Evolutionary conservation across 1,140 invertebrate genomes (phyloP).

Genomic region (Neelides sp.): DNA sequence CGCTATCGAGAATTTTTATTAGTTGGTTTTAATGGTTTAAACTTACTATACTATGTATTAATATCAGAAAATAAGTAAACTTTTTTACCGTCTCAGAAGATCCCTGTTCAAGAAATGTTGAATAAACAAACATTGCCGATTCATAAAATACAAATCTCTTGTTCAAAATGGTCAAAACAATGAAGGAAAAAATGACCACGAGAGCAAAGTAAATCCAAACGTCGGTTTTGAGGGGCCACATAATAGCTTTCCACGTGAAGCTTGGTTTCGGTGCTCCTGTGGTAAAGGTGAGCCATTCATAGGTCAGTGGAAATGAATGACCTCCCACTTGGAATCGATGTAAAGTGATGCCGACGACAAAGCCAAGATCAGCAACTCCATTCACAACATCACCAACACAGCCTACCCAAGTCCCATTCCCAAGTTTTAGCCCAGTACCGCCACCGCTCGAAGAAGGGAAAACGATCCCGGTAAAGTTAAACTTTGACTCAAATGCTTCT

Average conservation of each 20-base stretch:
- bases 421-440: slow-evolving; percentile 8
- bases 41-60: background rate
- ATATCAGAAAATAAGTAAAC: background rate
- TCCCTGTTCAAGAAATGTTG: background rate
- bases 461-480: slow-evolving; percentile 19
- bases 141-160: background rate
- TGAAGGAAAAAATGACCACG: background rate
- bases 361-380: slow-evolving; percentile 14
- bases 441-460: slow-evolving; percentile 18
- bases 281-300: slow-evolving; percentile 22
- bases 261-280: slow-evolving; percentile 10
- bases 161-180: background rate
- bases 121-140: no score
- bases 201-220: slow-evolving; percentile 11
- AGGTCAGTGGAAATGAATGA: slow-evolving; percentile 17
- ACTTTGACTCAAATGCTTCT: slow-evolving; percentile 3
- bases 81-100: background rate
- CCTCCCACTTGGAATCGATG: slow-evolving; percentile 8
- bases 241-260: slow-evolving; percentile 19
- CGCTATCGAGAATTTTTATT: background rate
- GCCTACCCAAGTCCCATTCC: slow-evolving; percentile 19
- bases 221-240: slow-evolving; percentile 8
- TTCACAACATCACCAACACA: slow-evolving; percentile 16
- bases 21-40: background rate
- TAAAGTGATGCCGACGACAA: slow-evolving; percentile 5